Base-by-base conservation (phyloP, 2,113 vertebrate genomes). In the Meleagris gallopavo region DNA sequence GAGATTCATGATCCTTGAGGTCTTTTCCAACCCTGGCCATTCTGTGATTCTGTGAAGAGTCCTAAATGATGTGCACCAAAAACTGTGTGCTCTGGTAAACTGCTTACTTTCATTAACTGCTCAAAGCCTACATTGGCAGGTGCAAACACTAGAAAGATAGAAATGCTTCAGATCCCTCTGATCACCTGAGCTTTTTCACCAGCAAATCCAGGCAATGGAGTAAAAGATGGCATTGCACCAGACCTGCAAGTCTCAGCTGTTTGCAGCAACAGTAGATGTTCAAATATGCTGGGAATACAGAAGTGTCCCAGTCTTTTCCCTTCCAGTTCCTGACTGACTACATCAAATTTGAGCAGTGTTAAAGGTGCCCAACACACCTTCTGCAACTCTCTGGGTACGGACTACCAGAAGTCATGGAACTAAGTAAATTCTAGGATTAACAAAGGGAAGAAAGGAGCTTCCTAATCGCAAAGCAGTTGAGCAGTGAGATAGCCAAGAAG, bases 351-450 rank as follows among this genome's bases (percentile, higher is more conserved):
- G 7, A 67, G 43, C 43, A 41, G 18, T 27, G 11, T 72, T 76
- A 61, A 65, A 88, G 55, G 17, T 66, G 36, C 13, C 5, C 67
- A 50, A 10, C 21, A 15, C 9, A 13, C 46, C 76, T n/a, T 15
- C 30, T 76, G 24, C 61, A 58, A 20, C 3, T 83, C 6, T 29
- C 81, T 70, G 0, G 0, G 2, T 48, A 11, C 5, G 11, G 24
- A 54, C 69, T 60, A 43, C 81, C 46, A 46, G 21, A 7, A 66
- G 32, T 41, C 4, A 58, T 14, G 36, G 29, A 18, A 48, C n/a
- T 65, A 92, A 65, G 30, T 69, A 57, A 43, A 8, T 84, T 93
- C 84, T 11, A 58, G 36, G 21, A n/a, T 88, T 54, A 29, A 54
- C 9, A 29, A 45, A 61, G 50, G 18, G 46, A 66, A 82, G n/a